Evolutionary conservation across 2,888 invertebrate genomes (phyloP), one percentile per base, ranked within the genome.

Genomic region (Heliconius sara): DNA sequence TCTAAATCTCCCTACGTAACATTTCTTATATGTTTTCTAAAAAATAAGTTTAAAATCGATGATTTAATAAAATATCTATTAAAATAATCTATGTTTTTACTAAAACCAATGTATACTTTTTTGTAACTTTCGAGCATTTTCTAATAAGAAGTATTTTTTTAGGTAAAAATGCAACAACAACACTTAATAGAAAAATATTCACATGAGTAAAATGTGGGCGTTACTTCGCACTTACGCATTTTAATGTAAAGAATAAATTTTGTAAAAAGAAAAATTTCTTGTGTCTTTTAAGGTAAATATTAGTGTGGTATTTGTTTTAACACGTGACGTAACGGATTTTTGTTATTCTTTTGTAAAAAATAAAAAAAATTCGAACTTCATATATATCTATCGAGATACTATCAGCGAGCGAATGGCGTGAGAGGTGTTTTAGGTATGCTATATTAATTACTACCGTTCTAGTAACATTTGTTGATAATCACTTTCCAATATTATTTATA

Each of bases 361-460:
- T 39, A 75, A 27, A 39, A 5, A 22, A 3, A 30, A 10, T 73
- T 73, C 22, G 22, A 57, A 27, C 39, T 43, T 60, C 5, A 43
- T 75, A 3, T 30, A 30, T 43, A 47, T 34, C 27, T 39, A 73
- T 57, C 67, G 43, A 47, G 60, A 25, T 68, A 30, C 34, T 60
- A 66, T 39, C 67, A 68, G 47, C 19, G 30, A 74, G 74, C 30
- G 78, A 67, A 74, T 39, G n/a, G 16, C 60, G 76, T 78, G 81
- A 63, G 81, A 76, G 76, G 60, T 34, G 60, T 72, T 52, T 79
- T 67, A 87, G 80, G 82, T 87, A 81, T 86, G 83, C 85, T 84
- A 85, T 89, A 89, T 89, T 88, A 90, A 90, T 91, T 90, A 91
- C 87, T 89, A 82, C 74, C 77, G 77, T 81, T 83, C 82, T 22